Base-by-base conservation (phyloP, 2,888 invertebrate genomes). In the Caenorhabditis sp. region DNA sequence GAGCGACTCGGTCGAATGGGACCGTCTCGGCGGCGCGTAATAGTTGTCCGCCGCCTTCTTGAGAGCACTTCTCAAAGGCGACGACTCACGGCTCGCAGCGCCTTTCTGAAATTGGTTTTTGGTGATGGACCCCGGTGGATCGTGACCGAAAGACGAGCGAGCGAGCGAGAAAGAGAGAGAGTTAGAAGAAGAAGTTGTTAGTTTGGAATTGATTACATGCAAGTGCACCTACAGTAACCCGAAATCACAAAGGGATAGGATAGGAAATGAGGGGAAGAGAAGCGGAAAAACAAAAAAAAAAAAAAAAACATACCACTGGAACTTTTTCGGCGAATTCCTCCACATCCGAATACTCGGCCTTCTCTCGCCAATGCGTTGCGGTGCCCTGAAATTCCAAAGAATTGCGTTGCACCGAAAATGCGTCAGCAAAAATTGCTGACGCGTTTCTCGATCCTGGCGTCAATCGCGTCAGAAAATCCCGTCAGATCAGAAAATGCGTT, bases 31-130 rank as follows among this genome's bases (percentile, higher is more conserved):
- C 9, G 56, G 32, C 32, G 56, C 59, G 13, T 63, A 65, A 26
- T 68, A 75, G 45, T 75, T 68, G 52, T 75, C 68, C 22, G 62
- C 27, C 13, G 59, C 35, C n/a, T 75, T 62, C 50, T 75, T 75
- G 7, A 75, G 45, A 20, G 75, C 75, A 39, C 65, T 66, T 52
- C 73, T 43, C 20, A 70, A 59, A 22, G 66, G 75, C 30, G 68
- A 73, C 22, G 73, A 27, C 17, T 63, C 56, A 50, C 73, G 59
- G 68, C 45, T 39, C 50, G 53, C 48, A n/a, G n/a, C n/a, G n/a
- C n/a, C n/a, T n/a, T 59, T 48, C 48, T 48, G 48, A 22, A 45
- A 45, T 4, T 17, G 4, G 17, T 5, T 41, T 15, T n/a, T n/a
- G n/a, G n/a, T n/a, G n/a, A n/a, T n/a, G n/a, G n/a, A n/a, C n/a